A percentile compares a stretch with the other conserved stretches of the same genome.
Evolutionary conservation across 2,113 vertebrate species (phyloP).

Genomic region (Rissa tridactyla): DNA sequence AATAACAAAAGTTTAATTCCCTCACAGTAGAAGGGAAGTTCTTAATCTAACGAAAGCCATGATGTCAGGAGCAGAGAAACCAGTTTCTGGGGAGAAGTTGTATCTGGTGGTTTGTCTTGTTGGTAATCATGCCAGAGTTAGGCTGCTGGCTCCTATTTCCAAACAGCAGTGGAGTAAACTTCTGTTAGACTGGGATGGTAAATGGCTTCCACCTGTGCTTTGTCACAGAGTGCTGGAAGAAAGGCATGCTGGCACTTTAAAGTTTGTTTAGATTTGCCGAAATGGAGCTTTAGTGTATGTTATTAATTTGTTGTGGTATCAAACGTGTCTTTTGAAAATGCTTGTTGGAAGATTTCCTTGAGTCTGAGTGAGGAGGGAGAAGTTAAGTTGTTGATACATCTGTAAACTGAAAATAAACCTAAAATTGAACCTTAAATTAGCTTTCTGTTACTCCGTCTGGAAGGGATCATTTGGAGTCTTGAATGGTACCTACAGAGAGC

Average conservation of each 20-base stretch:
- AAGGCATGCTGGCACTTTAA: rapidly evolving
- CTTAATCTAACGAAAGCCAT: not conserved
- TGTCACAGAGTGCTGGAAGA: not conserved
- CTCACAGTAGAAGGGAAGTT: not conserved
- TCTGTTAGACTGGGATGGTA: not conserved
- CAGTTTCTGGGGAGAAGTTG: not conserved
- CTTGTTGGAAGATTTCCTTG: not conserved
- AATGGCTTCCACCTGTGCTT: not conserved
- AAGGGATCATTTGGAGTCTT: not conserved
- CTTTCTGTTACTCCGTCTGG: not conserved
- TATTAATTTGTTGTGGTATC: not conserved
- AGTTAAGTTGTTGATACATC: not conserved
- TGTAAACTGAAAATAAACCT: not conserved
- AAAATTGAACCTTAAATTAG: not conserved
- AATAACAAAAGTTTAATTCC: not conserved
- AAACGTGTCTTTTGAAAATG: not conserved
- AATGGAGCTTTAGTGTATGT: not conserved
- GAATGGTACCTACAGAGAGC: not conserved
- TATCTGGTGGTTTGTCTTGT: not conserved
- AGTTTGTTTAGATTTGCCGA: not conserved
- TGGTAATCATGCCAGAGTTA: not conserved
- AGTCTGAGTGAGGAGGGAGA: not conserved
- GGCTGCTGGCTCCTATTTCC: not conserved
- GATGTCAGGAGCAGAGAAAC: not conserved
- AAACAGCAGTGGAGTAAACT: not conserved